Conservation (phyloP, 2,113 vertebrate species). For the Notiomystis cincta region DNA sequence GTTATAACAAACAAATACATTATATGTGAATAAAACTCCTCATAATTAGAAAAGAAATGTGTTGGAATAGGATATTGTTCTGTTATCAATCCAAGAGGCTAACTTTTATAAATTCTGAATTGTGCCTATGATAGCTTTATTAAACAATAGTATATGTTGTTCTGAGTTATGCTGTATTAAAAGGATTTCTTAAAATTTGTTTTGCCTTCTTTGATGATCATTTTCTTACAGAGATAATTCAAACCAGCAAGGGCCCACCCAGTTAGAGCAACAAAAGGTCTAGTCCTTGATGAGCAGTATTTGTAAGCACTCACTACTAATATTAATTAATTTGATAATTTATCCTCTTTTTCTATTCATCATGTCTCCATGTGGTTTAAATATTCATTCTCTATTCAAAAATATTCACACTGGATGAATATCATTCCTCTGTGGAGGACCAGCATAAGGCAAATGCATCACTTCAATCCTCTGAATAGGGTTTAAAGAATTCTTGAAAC, state of each 20-base stretch:
- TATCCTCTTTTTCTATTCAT: constrained; percentile 35
- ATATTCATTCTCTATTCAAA: constrained; percentile 43
- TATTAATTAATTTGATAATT: constrained; percentile 63
- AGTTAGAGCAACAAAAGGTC: background rate
- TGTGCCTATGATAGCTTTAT: background rate
- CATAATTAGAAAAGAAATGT: background rate
- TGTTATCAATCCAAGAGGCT: constrained; percentile 15
- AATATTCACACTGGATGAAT: constrained; percentile 15
- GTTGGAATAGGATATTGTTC: background rate
- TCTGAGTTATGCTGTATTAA: background rate
- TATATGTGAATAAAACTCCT: background rate
- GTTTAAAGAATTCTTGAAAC: constrained; percentile 20
- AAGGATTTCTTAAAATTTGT: constrained; percentile 38
- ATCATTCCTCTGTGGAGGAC: constrained; percentile 12
- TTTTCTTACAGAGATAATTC: constrained; percentile 53
- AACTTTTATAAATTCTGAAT: constrained; percentile 1
- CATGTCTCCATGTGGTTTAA: constrained; percentile 48
- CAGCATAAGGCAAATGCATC: constrained; percentile 20
- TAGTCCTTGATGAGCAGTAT: background rate
- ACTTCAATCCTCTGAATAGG: constrained; percentile 8
- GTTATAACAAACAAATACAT: background rate
- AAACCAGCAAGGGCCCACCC: constrained; percentile 35
- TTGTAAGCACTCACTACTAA: constrained; percentile 63
- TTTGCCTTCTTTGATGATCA: constrained; percentile 35
- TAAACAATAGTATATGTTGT: constrained; percentile 35